A percentile compares a stretch with the other conserved stretches of the same genome.
Conservation (phyloP, 2,797 vertebrate species). For the Arvicola amphibius region DNA sequence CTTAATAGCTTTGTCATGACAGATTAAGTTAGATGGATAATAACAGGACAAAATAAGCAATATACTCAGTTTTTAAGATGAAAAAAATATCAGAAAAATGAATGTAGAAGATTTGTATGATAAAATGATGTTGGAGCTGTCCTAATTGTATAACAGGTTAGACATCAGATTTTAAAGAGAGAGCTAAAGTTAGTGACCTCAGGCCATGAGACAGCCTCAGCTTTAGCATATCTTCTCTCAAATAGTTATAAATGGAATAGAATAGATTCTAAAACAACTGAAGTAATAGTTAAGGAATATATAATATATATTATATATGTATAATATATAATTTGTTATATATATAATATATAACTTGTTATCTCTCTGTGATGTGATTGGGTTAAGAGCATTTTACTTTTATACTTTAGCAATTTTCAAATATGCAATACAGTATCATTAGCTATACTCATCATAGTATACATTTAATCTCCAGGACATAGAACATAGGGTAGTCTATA, state of each 20-base stretch:
- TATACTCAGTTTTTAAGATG: not conserved
- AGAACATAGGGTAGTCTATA: not conserved
- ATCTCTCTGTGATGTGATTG: not conserved
- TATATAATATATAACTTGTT: not conserved
- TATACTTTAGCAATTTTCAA: not conserved
- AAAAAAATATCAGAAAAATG: not conserved
- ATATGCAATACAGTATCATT: not conserved
- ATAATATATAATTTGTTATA: no score
- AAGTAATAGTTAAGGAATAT: slow-evolving; percentile 67
- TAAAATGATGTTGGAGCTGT: not conserved
- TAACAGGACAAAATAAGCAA: not conserved
- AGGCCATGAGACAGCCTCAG: not conserved
- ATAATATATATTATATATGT: no score
- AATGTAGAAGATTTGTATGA: not conserved
- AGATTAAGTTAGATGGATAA: slow-evolving; percentile 20
- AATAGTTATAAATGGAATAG: slow-evolving; percentile 55
- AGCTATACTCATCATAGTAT: no score
- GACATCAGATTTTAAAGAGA: slow-evolving; percentile 25
- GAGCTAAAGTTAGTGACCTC: slow-evolving; percentile 67
- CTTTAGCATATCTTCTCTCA: slow-evolving; percentile 66
- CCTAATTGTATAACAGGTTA: slow-evolving; percentile 58
- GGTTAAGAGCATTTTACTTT: not conserved
- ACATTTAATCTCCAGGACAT: not conserved
- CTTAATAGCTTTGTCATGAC: not conserved
- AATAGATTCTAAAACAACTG: slow-evolving; percentile 65